Evolutionary conservation across 2,888 invertebrate species (phyloP).

Genomic region (Clunio marinus): DNA sequence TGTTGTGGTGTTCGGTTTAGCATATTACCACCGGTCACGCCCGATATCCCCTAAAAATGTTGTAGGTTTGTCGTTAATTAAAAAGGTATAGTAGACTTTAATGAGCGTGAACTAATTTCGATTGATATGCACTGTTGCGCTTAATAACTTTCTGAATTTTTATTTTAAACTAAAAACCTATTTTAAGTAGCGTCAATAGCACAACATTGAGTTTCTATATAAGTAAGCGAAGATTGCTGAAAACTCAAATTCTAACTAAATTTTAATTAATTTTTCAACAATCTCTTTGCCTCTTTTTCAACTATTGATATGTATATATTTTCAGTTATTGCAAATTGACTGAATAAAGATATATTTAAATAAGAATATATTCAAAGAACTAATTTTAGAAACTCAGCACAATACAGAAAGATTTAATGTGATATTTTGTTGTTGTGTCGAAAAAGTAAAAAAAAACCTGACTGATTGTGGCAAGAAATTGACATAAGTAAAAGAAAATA

Average conservation of each 20-base stretch:
- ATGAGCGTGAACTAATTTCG: not conserved
- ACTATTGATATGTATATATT: not conserved
- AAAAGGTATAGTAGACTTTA: not conserved
- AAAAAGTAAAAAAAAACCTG: slow-evolving; percentile 17
- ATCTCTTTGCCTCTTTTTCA: not conserved
- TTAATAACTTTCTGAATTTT: slow-evolving; percentile 27
- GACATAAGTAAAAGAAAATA: not conserved
- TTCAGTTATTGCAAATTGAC: not conserved
- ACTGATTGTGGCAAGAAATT: slow-evolving; percentile 18
- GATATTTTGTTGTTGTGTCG: slow-evolving; percentile 28
- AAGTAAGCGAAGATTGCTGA: not conserved
- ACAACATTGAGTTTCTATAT: slow-evolving; percentile 34
- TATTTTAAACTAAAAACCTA: not conserved
- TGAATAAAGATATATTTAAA: not conserved
- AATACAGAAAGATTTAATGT: slow-evolving; percentile 33
- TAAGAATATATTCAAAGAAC: not conserved
- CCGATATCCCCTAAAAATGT: slow-evolving; percentile 54
- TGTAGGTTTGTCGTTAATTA: not conserved
- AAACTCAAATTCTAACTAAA: too few species aligned
- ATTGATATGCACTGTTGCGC: slow-evolving; percentile 28
- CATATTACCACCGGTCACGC: slow-evolving; percentile 51
- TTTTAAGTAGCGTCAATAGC: slow-evolving; percentile 19
- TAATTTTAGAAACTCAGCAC: slow-evolving; percentile 29
- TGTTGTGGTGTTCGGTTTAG: slow-evolving; percentile 70
- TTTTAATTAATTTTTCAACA: not conserved